These are phyloP conservation scores for Cheirogaleus major DNA, from an alignment of 2,797 vertebrate genomes.

Conservation along the genomic window DNA sequence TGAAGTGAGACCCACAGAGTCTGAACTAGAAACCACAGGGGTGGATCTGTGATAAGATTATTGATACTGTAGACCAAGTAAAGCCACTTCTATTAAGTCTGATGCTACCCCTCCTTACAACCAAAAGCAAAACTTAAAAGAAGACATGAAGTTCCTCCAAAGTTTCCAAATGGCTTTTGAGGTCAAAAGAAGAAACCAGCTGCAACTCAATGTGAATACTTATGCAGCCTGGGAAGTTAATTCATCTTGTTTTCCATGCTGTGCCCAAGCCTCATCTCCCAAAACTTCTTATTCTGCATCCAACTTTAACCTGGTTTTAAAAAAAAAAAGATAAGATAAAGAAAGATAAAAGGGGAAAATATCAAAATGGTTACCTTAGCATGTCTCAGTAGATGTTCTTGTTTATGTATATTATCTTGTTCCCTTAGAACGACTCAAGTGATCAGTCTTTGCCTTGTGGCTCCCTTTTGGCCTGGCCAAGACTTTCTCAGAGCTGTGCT, in stretches of 20 bases:
- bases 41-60: slow-evolving; percentile 92
- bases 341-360: slow-evolving; percentile 58
- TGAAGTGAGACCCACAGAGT: slow-evolving; percentile 81
- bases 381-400: slow-evolving; percentile 86
- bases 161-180: slow-evolving; percentile 90
- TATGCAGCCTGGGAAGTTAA: slow-evolving; percentile 59
- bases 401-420: slow-evolving; percentile 72
- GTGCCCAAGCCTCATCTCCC: slow-evolving; percentile 82
- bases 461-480: not conserved
- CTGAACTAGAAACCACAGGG: slow-evolving; percentile 89
- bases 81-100: slow-evolving; percentile 77
- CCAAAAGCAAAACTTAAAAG: slow-evolving; percentile 89
- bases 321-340: slow-evolving; percentile 13
- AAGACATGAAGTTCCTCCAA: slow-evolving; percentile 86
- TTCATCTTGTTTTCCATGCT: slow-evolving; percentile 83
- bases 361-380: slow-evolving; percentile 84
- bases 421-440: slow-evolving; percentile 40
- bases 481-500: not conserved
- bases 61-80: slow-evolving; percentile 89
- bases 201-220: slow-evolving; percentile 75
- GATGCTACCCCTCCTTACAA: slow-evolving; percentile 85
- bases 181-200: slow-evolving; percentile 63
- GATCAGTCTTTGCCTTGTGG: not conserved
- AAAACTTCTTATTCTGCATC: slow-evolving; percentile 78
- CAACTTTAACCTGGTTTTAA: not conserved